Evolutionary conservation across 2,113 vertebrate genomes (phyloP).

Genomic region (Ptyas mucosa): DNA sequence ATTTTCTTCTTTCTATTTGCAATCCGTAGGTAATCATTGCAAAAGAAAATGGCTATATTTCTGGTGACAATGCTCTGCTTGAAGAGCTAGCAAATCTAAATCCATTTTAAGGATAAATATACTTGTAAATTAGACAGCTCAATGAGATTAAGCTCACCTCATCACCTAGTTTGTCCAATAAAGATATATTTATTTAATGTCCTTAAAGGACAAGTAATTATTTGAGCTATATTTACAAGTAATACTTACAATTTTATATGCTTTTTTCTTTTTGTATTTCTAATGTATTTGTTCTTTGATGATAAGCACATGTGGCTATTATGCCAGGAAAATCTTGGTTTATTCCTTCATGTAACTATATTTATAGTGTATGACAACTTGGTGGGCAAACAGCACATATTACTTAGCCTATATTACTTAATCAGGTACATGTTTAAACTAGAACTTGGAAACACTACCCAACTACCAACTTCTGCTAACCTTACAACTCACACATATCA

Average conservation of each 20-base stretch:
- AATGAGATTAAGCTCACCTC: neutral
- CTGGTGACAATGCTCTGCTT: neutral
- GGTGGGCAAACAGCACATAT: neutral
- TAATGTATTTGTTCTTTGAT: neutral
- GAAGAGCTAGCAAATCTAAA: neutral
- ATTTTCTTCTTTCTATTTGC: neutral
- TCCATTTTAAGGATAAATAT: neutral
- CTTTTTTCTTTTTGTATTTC: neutral
- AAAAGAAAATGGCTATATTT: neutral
- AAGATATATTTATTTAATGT: neutral
- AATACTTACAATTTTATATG: neutral
- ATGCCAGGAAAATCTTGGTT: neutral
- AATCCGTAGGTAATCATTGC: too few relatives aligned
- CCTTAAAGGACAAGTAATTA: neutral
- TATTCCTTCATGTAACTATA: neutral
- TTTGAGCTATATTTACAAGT: neutral
- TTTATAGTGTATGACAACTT: neutral
- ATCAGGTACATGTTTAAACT: neutral
- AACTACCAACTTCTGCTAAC: neutral
- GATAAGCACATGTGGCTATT: neutral
- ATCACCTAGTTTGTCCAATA: neutral
- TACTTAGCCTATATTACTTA: conserved; percentile 1
- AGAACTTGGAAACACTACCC: neutral
- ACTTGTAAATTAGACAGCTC: too few relatives aligned
- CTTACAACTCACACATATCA: neutral